A percentile compares a stretch with the other conserved stretches of the same genome.
Evolutionary conservation across 1,140 invertebrate species (phyloP).

Genomic region (Drosophila orena): DNA sequence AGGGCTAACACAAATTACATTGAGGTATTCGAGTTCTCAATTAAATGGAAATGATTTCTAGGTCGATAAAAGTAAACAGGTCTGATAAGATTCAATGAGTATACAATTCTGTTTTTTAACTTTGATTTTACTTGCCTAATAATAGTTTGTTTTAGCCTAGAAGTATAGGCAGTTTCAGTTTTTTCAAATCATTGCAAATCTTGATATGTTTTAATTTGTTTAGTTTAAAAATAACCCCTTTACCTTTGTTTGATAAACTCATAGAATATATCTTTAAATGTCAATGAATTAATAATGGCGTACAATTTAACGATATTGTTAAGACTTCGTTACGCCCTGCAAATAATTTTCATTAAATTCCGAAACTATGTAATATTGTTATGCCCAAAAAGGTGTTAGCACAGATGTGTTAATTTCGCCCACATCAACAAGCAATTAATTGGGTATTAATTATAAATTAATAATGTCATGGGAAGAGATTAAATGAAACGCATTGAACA

Average conservation of each 20-base stretch:
- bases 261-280: background rate
- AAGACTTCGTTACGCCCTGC: background rate
- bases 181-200: background rate
- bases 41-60: slow-evolving; percentile 26
- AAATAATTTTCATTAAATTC: background rate
- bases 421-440: slow-evolving; percentile 38
- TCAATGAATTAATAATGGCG: background rate
- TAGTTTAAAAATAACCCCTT: background rate
- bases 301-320: background rate
- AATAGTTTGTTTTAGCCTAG: too few relatives aligned
- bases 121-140: background rate
- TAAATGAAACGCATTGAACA: slow-evolving; percentile 54
- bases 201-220: background rate
- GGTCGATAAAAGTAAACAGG: slow-evolving; percentile 5
- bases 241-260: background rate
- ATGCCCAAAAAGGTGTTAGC: slow-evolving; percentile 20
- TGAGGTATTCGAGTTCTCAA: slow-evolving; percentile 14
- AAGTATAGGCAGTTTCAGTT: background rate
- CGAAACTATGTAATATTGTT: slow-evolving; percentile 3
- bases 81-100: slow-evolving; percentile 18
- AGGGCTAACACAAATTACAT: slow-evolving; percentile 34
- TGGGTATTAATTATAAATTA: slow-evolving; percentile 41
- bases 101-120: background rate
- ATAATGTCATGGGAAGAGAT: slow-evolving; percentile 47
- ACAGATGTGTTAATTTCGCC: slow-evolving; percentile 45